A percentile compares a stretch with the other conserved stretches of the same genome.
Conservation (phyloP, 2,797 vertebrate species). For the Antrozous pallidus region DNA sequence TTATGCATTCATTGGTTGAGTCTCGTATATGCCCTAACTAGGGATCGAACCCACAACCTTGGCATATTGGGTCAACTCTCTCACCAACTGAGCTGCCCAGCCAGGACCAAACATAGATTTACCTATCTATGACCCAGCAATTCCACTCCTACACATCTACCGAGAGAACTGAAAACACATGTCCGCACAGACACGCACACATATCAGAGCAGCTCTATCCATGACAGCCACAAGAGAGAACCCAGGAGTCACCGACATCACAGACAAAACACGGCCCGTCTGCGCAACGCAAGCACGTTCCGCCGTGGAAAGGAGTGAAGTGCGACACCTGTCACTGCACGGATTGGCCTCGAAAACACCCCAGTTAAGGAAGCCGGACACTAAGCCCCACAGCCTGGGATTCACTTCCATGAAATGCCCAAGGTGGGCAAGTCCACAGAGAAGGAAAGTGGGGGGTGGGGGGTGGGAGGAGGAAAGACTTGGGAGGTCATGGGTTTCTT, state of each 20-base stretch:
- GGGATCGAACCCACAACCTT: not conserved
- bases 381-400: not conserved
- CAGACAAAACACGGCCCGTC: not conserved
- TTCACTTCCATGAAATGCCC: not conserved
- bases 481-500: not conserved
- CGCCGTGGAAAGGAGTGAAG: not conserved
- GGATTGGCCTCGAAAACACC: not conserved
- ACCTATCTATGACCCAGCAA: not conserved
- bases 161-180: not conserved
- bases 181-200: not conserved
- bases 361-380: not conserved
- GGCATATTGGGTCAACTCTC: not conserved
- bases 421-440: not conserved
- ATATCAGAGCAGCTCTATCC: not conserved
- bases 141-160: not conserved
- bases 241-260: too few species aligned
- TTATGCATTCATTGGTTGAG: not conserved
- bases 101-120: not conserved
- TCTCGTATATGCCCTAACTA: not conserved
- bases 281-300: not conserved
- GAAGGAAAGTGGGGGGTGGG: not conserved
- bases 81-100: not conserved
- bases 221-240: not conserved
- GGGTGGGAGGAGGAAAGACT: not conserved
- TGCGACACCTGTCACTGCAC: too few species aligned